Evolutionary conservation across 2,113 vertebrate genomes (phyloP).

Genomic region (Asarcornis scutulata): DNA sequence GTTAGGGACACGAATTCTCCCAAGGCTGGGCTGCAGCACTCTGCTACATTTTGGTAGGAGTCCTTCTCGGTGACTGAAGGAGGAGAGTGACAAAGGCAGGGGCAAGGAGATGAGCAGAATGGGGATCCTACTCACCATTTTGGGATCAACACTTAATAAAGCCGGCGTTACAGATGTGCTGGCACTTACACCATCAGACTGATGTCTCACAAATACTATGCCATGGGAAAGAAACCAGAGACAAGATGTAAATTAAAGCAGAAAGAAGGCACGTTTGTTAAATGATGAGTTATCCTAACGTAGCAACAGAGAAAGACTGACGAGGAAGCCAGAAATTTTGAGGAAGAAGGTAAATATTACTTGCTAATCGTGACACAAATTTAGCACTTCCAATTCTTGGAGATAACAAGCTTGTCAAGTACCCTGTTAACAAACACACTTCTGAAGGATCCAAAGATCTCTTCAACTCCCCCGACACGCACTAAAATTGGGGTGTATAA

Average conservation of each 20-base stretch:
- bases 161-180: neutral
- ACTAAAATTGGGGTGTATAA: neutral
- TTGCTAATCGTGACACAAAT: neutral
- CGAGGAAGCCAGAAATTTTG: neutral
- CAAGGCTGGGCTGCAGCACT: neutral
- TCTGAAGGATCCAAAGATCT: neutral
- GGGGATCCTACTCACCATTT: neutral
- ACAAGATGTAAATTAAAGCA: neutral
- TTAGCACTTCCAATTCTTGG: neutral
- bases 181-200: neutral
- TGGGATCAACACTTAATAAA: neutral
- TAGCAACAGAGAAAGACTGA: neutral
- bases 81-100: neutral
- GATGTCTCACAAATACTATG: neutral
- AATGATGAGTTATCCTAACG: neutral
- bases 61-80: neutral
- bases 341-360: neutral
- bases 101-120: neutral
- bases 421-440: fast-evolving
- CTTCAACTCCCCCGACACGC: neutral
- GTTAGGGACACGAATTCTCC: neutral
- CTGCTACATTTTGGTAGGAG: fast-evolving
- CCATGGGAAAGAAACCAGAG: fast-evolving
- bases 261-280: neutral
- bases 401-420: neutral